phyloP scores from a whole-genome alignment of 2,888 invertebrate genomes.

The Adelognathus sp. region DNA sequence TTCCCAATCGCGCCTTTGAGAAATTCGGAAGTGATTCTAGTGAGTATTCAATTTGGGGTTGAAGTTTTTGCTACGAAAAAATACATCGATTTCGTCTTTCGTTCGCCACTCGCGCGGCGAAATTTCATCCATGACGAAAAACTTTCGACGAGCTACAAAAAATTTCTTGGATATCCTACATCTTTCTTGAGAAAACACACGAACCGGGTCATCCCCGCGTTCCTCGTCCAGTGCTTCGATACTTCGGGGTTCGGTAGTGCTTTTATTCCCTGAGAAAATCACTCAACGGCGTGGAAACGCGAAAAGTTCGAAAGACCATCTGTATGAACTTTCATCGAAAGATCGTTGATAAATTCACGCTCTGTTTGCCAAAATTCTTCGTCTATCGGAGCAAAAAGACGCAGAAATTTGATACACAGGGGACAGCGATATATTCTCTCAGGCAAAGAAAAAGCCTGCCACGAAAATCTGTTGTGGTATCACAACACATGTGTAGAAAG shows the following conservation, averaged over 20 bases:
- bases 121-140: neutral
- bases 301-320: slow-evolving; percentile 33
- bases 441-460: neutral
- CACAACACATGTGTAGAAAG: too few species aligned
- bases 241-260: neutral
- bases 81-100: neutral
- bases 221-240: slow-evolving; percentile 8
- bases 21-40: too few species aligned
- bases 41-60: neutral
- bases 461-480: too few species aligned
- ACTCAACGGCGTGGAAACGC: slow-evolving; percentile 41
- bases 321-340: slow-evolving; percentile 32
- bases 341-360: slow-evolving; percentile 44
- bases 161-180: neutral
- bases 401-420: neutral
- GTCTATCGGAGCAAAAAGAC: neutral
- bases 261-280: slow-evolving; percentile 29
- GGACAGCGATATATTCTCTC: neutral
- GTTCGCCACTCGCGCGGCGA: neutral
- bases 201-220: slow-evolving; percentile 35
- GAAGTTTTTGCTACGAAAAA: neutral
- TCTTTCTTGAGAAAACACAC: slow-evolving; percentile 31
- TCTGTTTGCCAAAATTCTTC: slow-evolving; percentile 47
- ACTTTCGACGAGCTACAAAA: neutral
- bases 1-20: too few species aligned